A percentile compares a stretch with the other conserved stretches of the same genome.
These are phyloP conservation scores for Meleagris gallopavo DNA, from an alignment of 2,113 vertebrate genomes.

Conservation along the genomic window DNA sequence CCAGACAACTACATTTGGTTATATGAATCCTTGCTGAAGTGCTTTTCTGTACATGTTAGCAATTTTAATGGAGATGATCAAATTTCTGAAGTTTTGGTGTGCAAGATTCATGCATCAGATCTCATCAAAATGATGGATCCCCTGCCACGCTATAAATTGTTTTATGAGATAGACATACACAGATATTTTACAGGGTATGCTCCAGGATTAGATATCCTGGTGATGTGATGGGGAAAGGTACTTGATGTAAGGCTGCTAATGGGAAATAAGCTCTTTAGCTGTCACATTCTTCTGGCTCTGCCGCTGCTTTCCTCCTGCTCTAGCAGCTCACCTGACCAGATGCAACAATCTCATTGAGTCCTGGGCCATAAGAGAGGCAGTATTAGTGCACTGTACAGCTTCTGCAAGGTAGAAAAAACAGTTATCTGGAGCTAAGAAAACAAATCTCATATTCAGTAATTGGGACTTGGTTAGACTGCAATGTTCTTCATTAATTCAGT, in stretches of 20 bases:
- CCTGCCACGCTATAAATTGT: neutral
- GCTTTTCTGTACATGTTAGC: neutral
- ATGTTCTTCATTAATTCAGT: neutral
- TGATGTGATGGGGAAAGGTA: neutral
- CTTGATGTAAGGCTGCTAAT: neutral
- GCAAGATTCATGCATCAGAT: neutral
- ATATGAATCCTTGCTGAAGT: neutral
- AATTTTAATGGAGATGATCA: neutral
- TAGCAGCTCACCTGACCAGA: neutral
- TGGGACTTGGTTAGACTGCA: neutral
- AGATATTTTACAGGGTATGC: neutral
- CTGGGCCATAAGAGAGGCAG: neutral
- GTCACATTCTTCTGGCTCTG: neutral
- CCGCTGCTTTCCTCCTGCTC: neutral
- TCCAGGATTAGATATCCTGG: neutral
- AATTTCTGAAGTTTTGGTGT: neutral
- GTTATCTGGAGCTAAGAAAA: fast-evolving
- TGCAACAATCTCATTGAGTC: neutral
- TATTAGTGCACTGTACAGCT: neutral
- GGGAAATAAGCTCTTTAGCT: neutral
- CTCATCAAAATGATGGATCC: neutral
- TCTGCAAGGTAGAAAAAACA: neutral
- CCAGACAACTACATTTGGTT: neutral
- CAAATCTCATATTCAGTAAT: neutral
- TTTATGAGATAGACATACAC: neutral